These are phyloP conservation scores for Andrena praecox DNA, from an alignment of 2,888 invertebrate species.

Conservation along the genomic window DNA sequence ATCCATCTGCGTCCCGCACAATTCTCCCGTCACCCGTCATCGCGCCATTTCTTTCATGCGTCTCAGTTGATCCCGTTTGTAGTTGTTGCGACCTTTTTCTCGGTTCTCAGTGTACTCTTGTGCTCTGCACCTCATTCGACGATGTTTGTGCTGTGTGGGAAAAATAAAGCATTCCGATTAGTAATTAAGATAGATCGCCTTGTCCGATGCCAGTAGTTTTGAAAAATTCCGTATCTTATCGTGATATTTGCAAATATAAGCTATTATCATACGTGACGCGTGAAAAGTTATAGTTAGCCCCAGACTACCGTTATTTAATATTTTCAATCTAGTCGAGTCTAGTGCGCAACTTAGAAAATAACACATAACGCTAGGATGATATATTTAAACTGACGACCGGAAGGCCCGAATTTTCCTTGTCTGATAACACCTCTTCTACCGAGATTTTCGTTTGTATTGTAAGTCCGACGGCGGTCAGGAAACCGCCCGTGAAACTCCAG, in stretches of 20 bases:
- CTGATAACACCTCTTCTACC: conserved; percentile 10
- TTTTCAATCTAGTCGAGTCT: neutral
- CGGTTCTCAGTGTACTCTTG: conserved; percentile 1
- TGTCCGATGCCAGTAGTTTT: too few relatives aligned
- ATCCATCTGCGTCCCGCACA: conserved; percentile 28
- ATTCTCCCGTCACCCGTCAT: conserved; percentile 22
- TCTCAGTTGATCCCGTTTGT: conserved; percentile 11
- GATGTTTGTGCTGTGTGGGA: conserved; percentile 28
- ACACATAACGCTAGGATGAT: neutral
- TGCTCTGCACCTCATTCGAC: conserved; percentile 21
- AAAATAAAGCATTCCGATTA: conserved; percentile 20
- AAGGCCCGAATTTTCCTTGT: neutral
- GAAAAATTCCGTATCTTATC: neutral
- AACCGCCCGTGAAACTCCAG: neutral
- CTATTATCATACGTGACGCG: neutral
- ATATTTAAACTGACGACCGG: neutral
- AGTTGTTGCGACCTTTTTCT: conserved; percentile 5
- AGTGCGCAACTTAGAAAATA: neutral
- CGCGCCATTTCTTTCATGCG: conserved; percentile 13
- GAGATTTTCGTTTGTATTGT: neutral
- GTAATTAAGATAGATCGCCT: neutral
- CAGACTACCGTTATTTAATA: neutral
- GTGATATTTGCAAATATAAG: neutral
- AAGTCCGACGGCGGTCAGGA: neutral
- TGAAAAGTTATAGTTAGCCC: neutral